These are phyloP conservation scores for Pinna nobilis DNA, from an alignment of 1,140 invertebrate genomes.

Conservation along the genomic window DNA sequence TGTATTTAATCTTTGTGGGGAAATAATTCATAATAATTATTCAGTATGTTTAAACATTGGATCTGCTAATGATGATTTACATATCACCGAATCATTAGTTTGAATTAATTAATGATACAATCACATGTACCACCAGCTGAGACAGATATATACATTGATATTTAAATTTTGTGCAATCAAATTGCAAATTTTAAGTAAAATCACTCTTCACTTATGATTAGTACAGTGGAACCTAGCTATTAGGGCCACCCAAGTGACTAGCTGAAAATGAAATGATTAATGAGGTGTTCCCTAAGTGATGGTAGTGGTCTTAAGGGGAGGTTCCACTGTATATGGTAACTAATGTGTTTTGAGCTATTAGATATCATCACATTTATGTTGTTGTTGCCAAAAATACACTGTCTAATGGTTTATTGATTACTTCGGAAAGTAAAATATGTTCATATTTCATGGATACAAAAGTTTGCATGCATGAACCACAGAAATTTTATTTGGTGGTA, in stretches of 20 bases:
- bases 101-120: conserved; percentile 32
- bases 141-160: conserved; percentile 2
- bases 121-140: conserved; percentile 65
- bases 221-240: no score
- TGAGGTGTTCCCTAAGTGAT: not conserved
- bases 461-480: no score
- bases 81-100: conserved; percentile 34
- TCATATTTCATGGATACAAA: no score
- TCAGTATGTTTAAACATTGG: not conserved
- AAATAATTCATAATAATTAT: not conserved
- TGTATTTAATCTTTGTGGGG: no score
- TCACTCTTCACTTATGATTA: no score
- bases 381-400: no score
- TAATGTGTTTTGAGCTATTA: no score
- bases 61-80: conserved; percentile 43
- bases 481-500: no score
- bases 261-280: not conserved
- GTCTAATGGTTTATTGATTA: no score
- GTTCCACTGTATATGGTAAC: not conserved
- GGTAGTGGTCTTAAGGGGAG: not conserved
- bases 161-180: not conserved
- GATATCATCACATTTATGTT: no score
- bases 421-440: no score
- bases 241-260: not conserved
- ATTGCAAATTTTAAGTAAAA: not conserved